Percentiles rank a stretch among this genome's conserved stretches.
Conservation (phyloP, 2,113 vertebrate species). For the Ariopsis seemanni region DNA sequence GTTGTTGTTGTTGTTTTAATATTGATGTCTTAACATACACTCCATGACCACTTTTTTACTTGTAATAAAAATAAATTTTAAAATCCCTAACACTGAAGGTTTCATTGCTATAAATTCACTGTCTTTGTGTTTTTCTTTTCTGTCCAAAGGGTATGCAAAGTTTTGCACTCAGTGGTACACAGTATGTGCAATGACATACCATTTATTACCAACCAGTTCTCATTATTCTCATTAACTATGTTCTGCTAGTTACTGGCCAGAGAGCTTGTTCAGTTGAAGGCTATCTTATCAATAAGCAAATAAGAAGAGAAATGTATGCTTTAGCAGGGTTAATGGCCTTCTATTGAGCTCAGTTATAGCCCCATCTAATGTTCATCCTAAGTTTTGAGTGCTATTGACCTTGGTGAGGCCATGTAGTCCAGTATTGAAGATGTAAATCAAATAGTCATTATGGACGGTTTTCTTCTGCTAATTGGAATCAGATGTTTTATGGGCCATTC, state of each 20-base stretch:
- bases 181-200: neutral
- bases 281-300: neutral
- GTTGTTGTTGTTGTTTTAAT: neutral
- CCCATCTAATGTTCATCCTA: conserved; percentile 58
- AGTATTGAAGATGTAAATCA: conserved; percentile 66
- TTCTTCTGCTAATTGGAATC: conserved; percentile 70
- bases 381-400: conserved; percentile 70
- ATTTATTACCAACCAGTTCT: neutral
- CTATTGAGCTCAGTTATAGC: conserved; percentile 62
- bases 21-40: neutral
- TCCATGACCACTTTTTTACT: neutral
- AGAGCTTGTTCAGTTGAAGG: neutral
- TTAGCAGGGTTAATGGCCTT: conserved; percentile 56
- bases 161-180: neutral
- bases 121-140: neutral
- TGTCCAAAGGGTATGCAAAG: neutral
- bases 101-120: neutral
- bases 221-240: neutral
- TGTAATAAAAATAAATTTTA: neutral
- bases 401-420: conserved; percentile 62
- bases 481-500: conserved; percentile 70
- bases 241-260: neutral
- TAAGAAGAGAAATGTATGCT: conserved; percentile 55
- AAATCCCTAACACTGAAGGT: neutral
- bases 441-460: conserved; percentile 64